phyloP scores from a whole-genome alignment of 2,113 vertebrate species.

The Thunnus maccoyii region DNA sequence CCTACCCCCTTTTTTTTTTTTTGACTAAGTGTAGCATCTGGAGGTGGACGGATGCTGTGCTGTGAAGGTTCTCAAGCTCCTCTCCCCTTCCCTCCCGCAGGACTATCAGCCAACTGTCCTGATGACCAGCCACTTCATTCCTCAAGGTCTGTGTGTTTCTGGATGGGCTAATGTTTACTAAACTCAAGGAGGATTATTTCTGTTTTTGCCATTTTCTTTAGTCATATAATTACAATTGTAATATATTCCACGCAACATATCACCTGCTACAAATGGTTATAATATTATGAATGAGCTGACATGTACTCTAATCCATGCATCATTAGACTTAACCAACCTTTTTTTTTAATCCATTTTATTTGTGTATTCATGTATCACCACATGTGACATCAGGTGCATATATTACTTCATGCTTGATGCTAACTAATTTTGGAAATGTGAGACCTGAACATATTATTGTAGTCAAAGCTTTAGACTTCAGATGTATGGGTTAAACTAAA shows the following conservation, averaged over 20 bases:
- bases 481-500: background rate
- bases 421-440: background rate
- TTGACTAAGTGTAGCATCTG: background rate
- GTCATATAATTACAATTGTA: too few species aligned
- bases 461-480: background rate
- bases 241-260: background rate
- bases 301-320: background rate
- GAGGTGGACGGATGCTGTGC: background rate
- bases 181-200: too few species aligned
- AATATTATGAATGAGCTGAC: background rate
- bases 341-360: background rate
- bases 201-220: background rate
- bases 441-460: too few species aligned
- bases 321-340: background rate
- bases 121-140: constrained; percentile 89
- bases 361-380: too few species aligned
- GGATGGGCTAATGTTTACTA: background rate
- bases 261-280: too few species aligned
- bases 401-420: background rate
- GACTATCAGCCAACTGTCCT: constrained; percentile 88
- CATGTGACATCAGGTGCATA: background rate
- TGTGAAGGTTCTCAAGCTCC: constrained; percentile 89
- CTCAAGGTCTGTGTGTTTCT: constrained; percentile 81
- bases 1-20: fast-evolving
- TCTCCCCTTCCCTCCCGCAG: constrained; percentile 86